Percentiles rank a stretch among this genome's conserved stretches.
phyloP scores from a whole-genome alignment of 2,888 invertebrate genomes.

The Tetrapedia diversipes region DNA sequence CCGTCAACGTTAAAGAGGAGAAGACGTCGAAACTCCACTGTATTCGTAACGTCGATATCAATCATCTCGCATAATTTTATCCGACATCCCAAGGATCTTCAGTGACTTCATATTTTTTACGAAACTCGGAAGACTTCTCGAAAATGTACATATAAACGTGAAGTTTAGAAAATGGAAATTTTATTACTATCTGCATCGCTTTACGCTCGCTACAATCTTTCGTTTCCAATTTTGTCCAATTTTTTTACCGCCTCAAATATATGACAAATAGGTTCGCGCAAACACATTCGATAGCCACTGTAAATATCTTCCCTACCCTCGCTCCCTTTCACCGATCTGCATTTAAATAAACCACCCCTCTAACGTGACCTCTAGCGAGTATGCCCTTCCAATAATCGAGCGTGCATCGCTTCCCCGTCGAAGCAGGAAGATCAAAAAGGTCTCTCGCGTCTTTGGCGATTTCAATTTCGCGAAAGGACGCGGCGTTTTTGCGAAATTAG shows the following conservation, averaged over 20 bases:
- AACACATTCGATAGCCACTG: no score
- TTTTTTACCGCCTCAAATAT: no score
- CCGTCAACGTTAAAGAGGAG: conserved; percentile 73
- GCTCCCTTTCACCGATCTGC: not conserved
- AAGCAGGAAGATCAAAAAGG: conserved; percentile 36
- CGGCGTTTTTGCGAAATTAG: conserved; percentile 45
- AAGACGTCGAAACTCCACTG: conserved; percentile 40
- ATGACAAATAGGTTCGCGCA: no score
- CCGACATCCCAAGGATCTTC: not conserved
- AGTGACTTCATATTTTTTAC: not conserved
- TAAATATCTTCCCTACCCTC: no score
- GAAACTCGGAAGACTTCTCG: no score
- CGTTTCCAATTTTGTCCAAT: no score
- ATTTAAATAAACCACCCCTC: not conserved
- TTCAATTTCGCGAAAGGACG: conserved; percentile 50
- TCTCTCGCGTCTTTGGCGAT: conserved; percentile 15
- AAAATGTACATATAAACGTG: no score
- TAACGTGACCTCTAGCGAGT: not conserved
- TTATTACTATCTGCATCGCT: no score
- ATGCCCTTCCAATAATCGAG: conserved; percentile 5
- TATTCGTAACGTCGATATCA: not conserved
- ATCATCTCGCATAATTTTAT: not conserved
- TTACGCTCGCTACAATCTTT: no score
- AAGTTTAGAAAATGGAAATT: no score
- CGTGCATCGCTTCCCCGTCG: not conserved